phyloP scores from a whole-genome alignment of 2,888 invertebrate genomes.

The Steromphala cineraria region DNA sequence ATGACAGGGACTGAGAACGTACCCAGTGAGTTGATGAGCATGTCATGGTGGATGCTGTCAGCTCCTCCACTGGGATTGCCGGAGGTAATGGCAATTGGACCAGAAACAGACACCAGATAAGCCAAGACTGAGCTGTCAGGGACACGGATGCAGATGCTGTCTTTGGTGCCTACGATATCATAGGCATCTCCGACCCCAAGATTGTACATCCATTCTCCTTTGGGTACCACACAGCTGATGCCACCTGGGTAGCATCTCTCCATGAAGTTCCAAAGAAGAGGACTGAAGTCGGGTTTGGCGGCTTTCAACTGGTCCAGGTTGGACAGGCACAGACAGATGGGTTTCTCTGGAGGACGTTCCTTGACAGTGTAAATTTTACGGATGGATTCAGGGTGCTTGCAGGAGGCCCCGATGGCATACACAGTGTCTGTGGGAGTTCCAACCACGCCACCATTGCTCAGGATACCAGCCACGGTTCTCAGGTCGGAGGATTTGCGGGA shows the following conservation, averaged over 20 bases:
- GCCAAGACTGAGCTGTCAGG: slow-evolving; percentile 55
- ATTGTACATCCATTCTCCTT: slow-evolving; percentile 51
- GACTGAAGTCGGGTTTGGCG: slow-evolving; percentile 50
- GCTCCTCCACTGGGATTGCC: slow-evolving; percentile 59
- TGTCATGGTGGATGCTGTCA: slow-evolving; percentile 58
- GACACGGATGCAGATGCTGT: slow-evolving; percentile 55
- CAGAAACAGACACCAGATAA: slow-evolving; percentile 51
- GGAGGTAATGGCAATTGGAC: slow-evolving; percentile 56
- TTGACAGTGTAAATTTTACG: slow-evolving; percentile 53
- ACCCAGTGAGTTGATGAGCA: slow-evolving; percentile 55
- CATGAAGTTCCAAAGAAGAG: slow-evolving; percentile 55
- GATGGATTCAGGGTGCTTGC: slow-evolving; percentile 52
- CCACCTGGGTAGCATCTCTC: slow-evolving; percentile 54
- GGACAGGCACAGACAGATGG: slow-evolving; percentile 58
- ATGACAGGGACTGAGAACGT: not conserved
- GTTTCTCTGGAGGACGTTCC: slow-evolving; percentile 53
- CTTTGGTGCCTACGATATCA: slow-evolving; percentile 47
- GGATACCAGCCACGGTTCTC: slow-evolving; percentile 38
- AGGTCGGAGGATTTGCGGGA: slow-evolving; percentile 49
- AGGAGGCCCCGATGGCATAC: slow-evolving; percentile 56
- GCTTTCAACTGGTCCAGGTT: slow-evolving; percentile 51
- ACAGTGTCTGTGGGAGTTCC: slow-evolving; percentile 61
- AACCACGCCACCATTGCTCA: slow-evolving; percentile 50
- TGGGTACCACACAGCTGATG: slow-evolving; percentile 57
- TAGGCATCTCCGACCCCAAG: slow-evolving; percentile 45